A percentile compares a stretch with the other conserved stretches of the same genome.
These are phyloP conservation scores for Diachasmimorpha longicaudata DNA, from an alignment of 1,140 invertebrate genomes.

Conservation along the genomic window DNA sequence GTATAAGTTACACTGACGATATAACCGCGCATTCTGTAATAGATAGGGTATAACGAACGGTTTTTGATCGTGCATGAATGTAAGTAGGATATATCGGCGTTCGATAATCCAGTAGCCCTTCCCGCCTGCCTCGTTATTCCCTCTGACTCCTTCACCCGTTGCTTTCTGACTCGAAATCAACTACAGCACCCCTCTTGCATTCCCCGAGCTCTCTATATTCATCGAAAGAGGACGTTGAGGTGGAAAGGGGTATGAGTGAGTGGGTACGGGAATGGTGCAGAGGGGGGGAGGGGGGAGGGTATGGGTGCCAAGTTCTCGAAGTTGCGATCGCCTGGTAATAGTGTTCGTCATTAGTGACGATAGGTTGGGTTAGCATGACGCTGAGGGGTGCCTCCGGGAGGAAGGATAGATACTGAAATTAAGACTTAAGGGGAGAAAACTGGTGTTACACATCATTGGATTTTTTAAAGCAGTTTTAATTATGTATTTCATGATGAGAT, in stretches of 20 bases:
- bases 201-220: constrained; percentile 22
- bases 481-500: background rate
- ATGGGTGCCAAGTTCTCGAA: constrained; percentile 41
- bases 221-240: constrained; percentile 10
- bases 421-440: constrained; percentile 31
- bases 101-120: background rate
- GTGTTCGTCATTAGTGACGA: constrained; percentile 45
- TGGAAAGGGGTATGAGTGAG: constrained; percentile 4
- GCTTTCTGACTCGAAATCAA: background rate
- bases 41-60: background rate
- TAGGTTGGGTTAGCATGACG: constrained; percentile 28
- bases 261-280: background rate
- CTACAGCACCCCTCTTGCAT: background rate
- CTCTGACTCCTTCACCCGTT: constrained; percentile 4
- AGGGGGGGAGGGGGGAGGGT: background rate
- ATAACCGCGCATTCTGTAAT: background rate
- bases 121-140: constrained; percentile 19
- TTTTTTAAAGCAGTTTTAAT: background rate
- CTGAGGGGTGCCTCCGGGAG: constrained; percentile 36
- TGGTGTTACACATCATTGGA: background rate
- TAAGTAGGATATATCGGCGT: constrained; percentile 1
- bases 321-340: constrained; percentile 47
- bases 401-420: constrained; percentile 47
- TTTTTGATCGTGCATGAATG: constrained; percentile 1
- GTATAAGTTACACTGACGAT: constrained; percentile 1